Percentiles rank a stretch among this genome's conserved stretches.
These are phyloP conservation scores for Ciconia nigra DNA, from an alignment of 2,797 vertebrate species.

Conservation along the genomic window DNA sequence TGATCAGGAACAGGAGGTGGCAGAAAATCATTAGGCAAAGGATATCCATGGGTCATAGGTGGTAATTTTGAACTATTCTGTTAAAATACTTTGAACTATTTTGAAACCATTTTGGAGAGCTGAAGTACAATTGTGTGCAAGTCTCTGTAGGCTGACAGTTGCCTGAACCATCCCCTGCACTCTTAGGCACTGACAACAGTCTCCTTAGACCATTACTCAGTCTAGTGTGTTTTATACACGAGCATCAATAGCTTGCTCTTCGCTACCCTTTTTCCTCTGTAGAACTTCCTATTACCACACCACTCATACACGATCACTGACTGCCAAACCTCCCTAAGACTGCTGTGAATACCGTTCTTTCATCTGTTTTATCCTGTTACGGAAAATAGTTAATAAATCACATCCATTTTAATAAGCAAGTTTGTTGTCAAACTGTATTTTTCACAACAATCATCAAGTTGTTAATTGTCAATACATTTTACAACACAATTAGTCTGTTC, in stretches of 20 bases:
- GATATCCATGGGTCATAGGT: not conserved
- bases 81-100: not conserved
- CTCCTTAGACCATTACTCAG: not conserved
- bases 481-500: not conserved
- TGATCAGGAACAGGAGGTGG: not conserved
- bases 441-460: not conserved
- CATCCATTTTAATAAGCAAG: rapidly evolving
- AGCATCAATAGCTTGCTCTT: not conserved
- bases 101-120: not conserved
- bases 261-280: not conserved
- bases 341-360: not conserved
- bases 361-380: not conserved
- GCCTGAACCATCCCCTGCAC: not conserved
- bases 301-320: not conserved
- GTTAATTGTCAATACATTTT: not conserved
- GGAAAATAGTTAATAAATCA: not conserved
- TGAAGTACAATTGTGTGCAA: not conserved
- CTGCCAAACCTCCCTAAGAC: not conserved
- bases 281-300: not conserved
- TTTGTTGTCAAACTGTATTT: not conserved
- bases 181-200: not conserved
- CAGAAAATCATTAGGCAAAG: not conserved
- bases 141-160: not conserved
- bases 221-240: not conserved
- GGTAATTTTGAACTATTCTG: not conserved